A percentile compares a stretch with the other conserved stretches of the same genome.
phyloP scores from a whole-genome alignment of 2,888 invertebrate genomes.

The Ferrisia virgata region DNA sequence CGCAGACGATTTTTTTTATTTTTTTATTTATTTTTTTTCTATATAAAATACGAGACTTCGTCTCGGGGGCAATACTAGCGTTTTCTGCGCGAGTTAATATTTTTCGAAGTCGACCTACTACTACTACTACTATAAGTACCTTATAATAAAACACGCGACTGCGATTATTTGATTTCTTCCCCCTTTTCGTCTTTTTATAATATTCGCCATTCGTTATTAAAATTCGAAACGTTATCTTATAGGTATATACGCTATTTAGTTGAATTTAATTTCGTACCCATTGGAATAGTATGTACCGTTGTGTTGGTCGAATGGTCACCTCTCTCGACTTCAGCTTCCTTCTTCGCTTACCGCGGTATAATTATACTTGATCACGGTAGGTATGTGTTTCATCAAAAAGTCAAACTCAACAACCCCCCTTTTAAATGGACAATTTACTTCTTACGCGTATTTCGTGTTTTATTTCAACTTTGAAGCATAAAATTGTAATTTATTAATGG shows the following conservation, averaged over 20 bases:
- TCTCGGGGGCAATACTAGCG: background rate
- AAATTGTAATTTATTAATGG: slow-evolving; percentile 8
- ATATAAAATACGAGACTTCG: background rate
- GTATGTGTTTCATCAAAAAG: background rate
- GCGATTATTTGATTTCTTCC: background rate
- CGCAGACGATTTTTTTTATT: background rate
- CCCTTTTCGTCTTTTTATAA: background rate
- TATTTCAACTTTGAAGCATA: slow-evolving; percentile 17
- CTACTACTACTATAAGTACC: no score
- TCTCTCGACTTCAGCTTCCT: no score
- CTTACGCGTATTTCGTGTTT: slow-evolving; percentile 22
- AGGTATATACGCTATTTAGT: no score
- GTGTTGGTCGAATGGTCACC: background rate
- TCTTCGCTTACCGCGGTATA: no score
- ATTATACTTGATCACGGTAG: slow-evolving; percentile 11
- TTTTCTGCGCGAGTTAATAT: background rate
- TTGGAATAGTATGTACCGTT: no score
- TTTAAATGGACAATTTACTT: slow-evolving; percentile 11
- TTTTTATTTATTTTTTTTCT: background rate
- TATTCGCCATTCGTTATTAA: background rate
- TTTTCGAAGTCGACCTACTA: no score
- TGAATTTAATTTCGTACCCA: slow-evolving; percentile 8
- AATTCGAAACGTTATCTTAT: slow-evolving; percentile 8
- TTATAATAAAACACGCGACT: background rate
- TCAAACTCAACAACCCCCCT: background rate